Evolutionary conservation across 2,888 invertebrate species (phyloP).

Genomic region (Adineta ricciae): DNA sequence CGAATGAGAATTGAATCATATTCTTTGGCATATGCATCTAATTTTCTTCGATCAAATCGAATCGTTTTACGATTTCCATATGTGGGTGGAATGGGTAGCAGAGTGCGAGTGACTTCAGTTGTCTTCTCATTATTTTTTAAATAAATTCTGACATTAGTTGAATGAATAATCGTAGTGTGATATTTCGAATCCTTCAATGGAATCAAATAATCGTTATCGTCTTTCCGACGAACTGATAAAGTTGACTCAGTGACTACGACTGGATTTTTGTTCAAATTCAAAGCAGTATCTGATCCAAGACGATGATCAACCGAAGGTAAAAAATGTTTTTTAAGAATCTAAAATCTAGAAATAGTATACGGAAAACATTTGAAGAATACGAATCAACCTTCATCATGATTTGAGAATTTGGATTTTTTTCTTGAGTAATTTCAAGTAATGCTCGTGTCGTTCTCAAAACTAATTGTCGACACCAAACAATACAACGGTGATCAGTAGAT

Average conservation of each 20-base stretch:
- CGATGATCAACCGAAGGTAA: not conserved
- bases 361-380: no score
- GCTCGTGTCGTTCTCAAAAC: conserved; percentile 35
- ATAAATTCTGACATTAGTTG: not conserved
- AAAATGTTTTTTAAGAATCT: not conserved
- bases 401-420: not conserved
- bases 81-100: not conserved
- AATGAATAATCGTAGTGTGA: not conserved
- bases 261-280: not conserved
- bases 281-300: not conserved
- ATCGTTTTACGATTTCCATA: not conserved
- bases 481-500: conserved; percentile 42
- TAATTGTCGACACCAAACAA: conserved; percentile 46
- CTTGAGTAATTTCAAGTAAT: conserved; percentile 23
- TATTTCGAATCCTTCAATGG: not conserved
- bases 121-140: not conserved
- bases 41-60: not conserved
- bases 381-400: not conserved
- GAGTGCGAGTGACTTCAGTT: not conserved
- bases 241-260: not conserved
- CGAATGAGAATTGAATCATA: not conserved
- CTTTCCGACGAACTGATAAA: not conserved
- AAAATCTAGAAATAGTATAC: no score
- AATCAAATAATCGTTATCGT: not conserved
- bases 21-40: not conserved